Conservation (phyloP, 2,113 vertebrate species). For the Cyanoramphus novaezelandiae region DNA sequence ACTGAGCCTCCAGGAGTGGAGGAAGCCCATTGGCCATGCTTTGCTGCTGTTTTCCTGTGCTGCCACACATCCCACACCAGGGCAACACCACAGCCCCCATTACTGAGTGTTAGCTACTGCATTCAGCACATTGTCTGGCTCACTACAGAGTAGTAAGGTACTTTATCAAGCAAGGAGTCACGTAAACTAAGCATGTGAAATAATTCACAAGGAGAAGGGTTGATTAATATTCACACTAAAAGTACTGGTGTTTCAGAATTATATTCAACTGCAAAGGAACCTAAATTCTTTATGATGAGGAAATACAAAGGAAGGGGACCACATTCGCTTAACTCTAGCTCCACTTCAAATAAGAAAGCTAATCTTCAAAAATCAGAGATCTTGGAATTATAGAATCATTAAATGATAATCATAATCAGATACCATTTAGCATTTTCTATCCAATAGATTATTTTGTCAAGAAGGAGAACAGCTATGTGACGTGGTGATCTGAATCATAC, state of each 20-base stretch:
- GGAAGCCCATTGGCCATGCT: fast-evolving
- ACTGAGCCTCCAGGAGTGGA: neutral
- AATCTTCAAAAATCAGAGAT: neutral
- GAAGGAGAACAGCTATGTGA: neutral
- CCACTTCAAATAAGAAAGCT: neutral
- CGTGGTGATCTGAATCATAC: neutral
- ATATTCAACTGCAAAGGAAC: neutral
- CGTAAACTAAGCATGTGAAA: neutral
- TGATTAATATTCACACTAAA: neutral
- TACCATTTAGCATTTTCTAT: neutral
- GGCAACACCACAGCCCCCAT: neutral
- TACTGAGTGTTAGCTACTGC: too few relatives aligned
- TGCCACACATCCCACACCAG: too few relatives aligned
- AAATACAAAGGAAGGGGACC: neutral
- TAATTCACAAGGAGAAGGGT: neutral
- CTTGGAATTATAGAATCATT: neutral
- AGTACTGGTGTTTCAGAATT: neutral
- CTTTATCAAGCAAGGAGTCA: neutral
- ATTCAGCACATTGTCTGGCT: neutral
- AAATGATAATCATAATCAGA: neutral
- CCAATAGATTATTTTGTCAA: neutral
- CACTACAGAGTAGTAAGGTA: neutral
- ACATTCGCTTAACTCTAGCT: neutral
- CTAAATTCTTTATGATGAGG: neutral
- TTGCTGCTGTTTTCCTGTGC: fast-evolving